Evolutionary conservation across 2,888 invertebrate species (phyloP).

Genomic region (Atherix ibis): DNA sequence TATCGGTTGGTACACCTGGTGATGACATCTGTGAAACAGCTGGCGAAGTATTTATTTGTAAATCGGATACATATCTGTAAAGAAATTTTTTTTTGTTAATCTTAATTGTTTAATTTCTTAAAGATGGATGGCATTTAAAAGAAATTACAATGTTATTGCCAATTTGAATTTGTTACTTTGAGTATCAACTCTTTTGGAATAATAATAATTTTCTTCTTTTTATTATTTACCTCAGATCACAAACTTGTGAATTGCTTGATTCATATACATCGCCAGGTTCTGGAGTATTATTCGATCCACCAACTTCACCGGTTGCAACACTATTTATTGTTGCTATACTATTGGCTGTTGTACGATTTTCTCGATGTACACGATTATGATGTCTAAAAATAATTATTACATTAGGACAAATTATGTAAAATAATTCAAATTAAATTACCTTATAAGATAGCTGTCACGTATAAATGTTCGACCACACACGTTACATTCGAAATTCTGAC

Average conservation of each 20-base stretch:
- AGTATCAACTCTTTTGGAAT: too few species aligned
- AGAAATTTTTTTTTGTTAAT: slow-evolving; percentile 4
- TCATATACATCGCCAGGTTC: slow-evolving; percentile 17
- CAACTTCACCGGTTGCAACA: slow-evolving; percentile 27
- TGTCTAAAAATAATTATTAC: slow-evolving; percentile 33
- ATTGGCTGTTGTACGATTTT: slow-evolving; percentile 41
- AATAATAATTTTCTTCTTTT: not conserved
- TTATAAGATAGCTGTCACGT: slow-evolving; percentile 60
- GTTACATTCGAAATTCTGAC: slow-evolving; percentile 55
- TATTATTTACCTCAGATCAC: slow-evolving; percentile 16
- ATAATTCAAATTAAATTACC: slow-evolving; percentile 23
- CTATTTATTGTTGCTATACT: slow-evolving; percentile 38
- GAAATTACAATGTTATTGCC: not conserved
- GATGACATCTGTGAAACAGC: slow-evolving; percentile 17
- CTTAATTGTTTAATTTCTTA: too few species aligned
- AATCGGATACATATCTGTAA: slow-evolving; percentile 17
- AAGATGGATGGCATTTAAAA: too few species aligned
- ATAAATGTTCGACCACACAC: slow-evolving; percentile 60
- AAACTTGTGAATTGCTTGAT: slow-evolving; percentile 17
- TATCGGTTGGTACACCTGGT: slow-evolving; percentile 12
- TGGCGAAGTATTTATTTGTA: slow-evolving; percentile 16
- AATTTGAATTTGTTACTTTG: not conserved
- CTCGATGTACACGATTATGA: slow-evolving; percentile 58
- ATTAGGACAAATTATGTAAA: not conserved
- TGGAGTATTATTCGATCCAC: slow-evolving; percentile 14